Conservation (phyloP, 2,113 vertebrate genomes). For the Capreolus pygargus region DNA sequence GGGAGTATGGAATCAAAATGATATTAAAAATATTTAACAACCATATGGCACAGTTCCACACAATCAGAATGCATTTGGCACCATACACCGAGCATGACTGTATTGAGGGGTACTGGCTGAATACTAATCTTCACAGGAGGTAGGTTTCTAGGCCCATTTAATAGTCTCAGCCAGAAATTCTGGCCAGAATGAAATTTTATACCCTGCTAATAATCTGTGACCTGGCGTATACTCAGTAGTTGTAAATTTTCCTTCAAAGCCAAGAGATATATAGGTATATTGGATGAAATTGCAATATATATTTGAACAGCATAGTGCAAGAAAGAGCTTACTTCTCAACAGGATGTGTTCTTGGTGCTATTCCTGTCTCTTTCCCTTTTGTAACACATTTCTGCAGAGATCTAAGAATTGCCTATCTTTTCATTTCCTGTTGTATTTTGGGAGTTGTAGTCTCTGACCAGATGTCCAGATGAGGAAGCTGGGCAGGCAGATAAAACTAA, state of each 20-base stretch:
- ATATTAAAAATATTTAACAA: neutral
- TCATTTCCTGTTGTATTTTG: neutral
- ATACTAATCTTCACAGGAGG: neutral
- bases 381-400: neutral
- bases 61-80: neutral
- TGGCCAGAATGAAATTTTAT: neutral
- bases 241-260: neutral
- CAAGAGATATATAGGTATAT: neutral
- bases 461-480: neutral
- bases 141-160: neutral
- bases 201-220: neutral
- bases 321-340: neutral
- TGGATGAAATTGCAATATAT: neutral
- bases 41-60: neutral
- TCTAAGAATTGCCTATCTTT: neutral
- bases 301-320: neutral
- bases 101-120: neutral
- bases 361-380: neutral
- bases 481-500: neutral
- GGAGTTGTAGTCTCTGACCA: neutral
- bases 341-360: neutral
- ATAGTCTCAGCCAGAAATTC: neutral
- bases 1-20: neutral
- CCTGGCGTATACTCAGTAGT: neutral
- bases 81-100: neutral